These are phyloP conservation scores for Folsomia candida DNA, from an alignment of 2,888 invertebrate species.

Conservation along the genomic window DNA sequence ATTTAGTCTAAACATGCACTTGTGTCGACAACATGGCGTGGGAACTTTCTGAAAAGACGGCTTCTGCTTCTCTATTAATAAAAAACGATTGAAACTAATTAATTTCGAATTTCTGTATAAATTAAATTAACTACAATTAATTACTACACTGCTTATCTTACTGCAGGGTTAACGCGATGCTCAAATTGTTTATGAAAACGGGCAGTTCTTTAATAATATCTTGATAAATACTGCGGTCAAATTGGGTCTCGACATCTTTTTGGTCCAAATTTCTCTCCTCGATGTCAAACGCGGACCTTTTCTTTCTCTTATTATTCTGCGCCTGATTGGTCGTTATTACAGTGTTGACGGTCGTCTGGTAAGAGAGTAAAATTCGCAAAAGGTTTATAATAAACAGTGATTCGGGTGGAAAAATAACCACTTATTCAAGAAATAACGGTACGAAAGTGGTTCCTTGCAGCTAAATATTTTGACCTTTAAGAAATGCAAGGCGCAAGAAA, in stretches of 20 bases:
- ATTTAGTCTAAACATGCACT: constrained; percentile 1
- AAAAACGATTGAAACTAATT: not conserved
- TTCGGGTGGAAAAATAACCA: no score
- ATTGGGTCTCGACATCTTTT: constrained; percentile 22
- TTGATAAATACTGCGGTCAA: constrained; percentile 25
- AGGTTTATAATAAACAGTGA: no score
- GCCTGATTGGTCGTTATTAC: no score
- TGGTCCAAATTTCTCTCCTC: constrained; percentile 20
- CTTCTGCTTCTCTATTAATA: constrained; percentile 5
- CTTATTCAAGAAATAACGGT: no score
- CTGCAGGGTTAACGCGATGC: constrained; percentile 28
- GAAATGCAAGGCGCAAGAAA: no score
- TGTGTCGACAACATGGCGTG: constrained; percentile 1
- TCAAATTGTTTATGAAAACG: constrained; percentile 8
- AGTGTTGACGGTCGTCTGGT: no score
- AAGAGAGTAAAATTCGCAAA: no score
- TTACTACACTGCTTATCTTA: constrained; percentile 5
- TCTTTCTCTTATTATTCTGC: not conserved
- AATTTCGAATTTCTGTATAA: not conserved
- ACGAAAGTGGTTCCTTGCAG: no score
- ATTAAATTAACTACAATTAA: not conserved
- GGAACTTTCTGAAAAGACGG: constrained; percentile 11
- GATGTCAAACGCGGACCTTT: constrained; percentile 15
- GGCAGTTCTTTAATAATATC: constrained; percentile 28
- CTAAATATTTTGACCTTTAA: no score